Evolutionary conservation across 2,113 vertebrate species (phyloP).

Genomic region (Poeciliopsis retropinna): DNA sequence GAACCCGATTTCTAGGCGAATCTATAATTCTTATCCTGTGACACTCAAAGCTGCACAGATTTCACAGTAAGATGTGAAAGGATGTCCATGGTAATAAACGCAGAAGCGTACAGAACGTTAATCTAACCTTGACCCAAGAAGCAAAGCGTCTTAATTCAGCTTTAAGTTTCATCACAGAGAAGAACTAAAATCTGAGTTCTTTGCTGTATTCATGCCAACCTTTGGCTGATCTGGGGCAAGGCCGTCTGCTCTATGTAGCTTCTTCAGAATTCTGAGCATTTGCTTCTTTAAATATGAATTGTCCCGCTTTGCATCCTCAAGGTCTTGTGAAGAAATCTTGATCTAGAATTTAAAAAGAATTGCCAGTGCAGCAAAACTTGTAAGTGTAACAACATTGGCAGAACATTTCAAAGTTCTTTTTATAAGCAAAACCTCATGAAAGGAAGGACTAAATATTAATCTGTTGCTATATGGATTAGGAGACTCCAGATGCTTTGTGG

Average conservation of each 20-base stretch:
- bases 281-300: slow-evolving; percentile 84
- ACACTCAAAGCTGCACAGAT: not conserved
- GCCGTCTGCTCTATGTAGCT: slow-evolving; percentile 76
- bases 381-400: not conserved
- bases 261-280: slow-evolving; percentile 81
- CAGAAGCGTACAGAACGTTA: too few relatives aligned
- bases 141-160: slow-evolving; percentile 2
- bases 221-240: slow-evolving; percentile 71
- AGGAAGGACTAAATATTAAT: not conserved
- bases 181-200: not conserved
- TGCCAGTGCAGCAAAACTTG: not conserved
- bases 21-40: not conserved
- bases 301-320: slow-evolving; percentile 86
- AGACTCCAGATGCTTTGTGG: not conserved
- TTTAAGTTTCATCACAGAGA: slow-evolving; percentile 6
- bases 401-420: not conserved
- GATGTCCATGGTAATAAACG: too few relatives aligned
- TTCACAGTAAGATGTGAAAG: not conserved
- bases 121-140: too few relatives aligned
- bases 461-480: not conserved
- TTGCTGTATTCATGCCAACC: slow-evolving; percentile 59
- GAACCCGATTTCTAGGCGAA: not conserved
- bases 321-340: slow-evolving; percentile 81
- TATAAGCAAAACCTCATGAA: not conserved
- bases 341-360: slow-evolving; percentile 72